These are phyloP conservation scores for Origma solitaria DNA, from an alignment of 2,113 vertebrate species.

Conservation along the genomic window DNA sequence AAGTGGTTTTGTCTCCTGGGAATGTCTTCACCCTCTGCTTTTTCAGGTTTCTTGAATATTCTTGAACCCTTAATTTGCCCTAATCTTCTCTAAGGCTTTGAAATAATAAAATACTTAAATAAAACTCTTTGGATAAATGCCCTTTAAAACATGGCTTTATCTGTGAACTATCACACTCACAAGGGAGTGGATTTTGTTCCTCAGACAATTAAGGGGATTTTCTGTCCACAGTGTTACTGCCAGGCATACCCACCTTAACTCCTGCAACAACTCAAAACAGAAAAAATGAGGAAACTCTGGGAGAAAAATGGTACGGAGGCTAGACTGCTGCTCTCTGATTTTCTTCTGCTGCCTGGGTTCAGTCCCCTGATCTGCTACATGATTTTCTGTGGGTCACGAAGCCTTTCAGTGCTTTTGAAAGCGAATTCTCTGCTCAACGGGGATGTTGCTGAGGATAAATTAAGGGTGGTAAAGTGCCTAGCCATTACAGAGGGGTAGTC, in stretches of 20 bases:
- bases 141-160: conserved; percentile 24
- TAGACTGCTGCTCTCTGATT: not conserved
- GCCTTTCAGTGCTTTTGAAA: not conserved
- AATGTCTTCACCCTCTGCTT: conserved; percentile 43
- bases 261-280: not conserved
- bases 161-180: not conserved
- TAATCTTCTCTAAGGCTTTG: conserved; percentile 40
- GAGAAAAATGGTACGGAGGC: not conserved
- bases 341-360: not conserved
- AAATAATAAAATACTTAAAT: conserved; percentile 46
- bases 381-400: not conserved
- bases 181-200: not conserved
- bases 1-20: conserved; percentile 31
- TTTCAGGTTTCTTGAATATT: conserved; percentile 45
- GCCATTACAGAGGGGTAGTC: not conserved
- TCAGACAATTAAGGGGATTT: not conserved
- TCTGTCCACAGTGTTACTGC: not conserved
- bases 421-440: not conserved
- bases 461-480: not conserved
- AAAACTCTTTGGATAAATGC: conserved; percentile 5
- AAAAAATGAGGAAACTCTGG: not conserved
- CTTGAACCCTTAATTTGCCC: conserved; percentile 44
- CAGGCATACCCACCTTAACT: not conserved
- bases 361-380: not conserved
- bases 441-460: not conserved